Base-by-base conservation (phyloP, 2,888 invertebrate genomes). In the Diloba caeruleocephala region DNA sequence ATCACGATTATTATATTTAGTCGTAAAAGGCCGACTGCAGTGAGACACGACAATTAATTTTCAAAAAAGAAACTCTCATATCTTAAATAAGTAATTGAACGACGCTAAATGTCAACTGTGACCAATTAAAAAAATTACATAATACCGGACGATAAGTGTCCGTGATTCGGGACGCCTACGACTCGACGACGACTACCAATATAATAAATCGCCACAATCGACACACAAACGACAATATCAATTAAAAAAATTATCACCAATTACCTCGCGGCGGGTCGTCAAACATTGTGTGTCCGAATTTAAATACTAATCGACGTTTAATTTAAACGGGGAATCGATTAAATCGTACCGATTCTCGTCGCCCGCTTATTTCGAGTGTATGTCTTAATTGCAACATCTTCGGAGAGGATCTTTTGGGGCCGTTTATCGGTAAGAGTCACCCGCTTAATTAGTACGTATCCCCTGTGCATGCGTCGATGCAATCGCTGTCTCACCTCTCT, bases 361-460 rank as follows among this genome's bases (percentile, higher is more conserved):
- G 79, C 75, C 73, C 80, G 79, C 77, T 81, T 82, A 82, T 83
- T 81, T 72, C 44, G 82, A 81, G 76, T 79, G 78, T 81, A 88
- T 74, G 85, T 85, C 86, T 88, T 85, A 85, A 89, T 88, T 87
- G 87, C 81, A 73, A 72, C 72, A 84, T 84, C 58, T 63, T 60
- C 51, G 21, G 44, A 59, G 69, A 73, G 72, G 72, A 75, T 71
- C 75, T 74, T 72, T 72, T 61, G 63, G 61, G 67, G 53, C 62
- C 71, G 74, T 75, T 75, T 74, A 78, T 78, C 73, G 69, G 65
- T 73, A 72, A 67, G 70, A 77, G 64, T 69, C 43, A 69, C 74
- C 74, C 79, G 85, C 84, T 91, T 91, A 92, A 92, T 92, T 91
- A 92, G 90, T 91, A 87, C 84, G 86, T 87, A 87, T 86, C 82